phyloP scores from a whole-genome alignment of 2,797 vertebrate genomes.

The Sphenodon punctatus region DNA sequence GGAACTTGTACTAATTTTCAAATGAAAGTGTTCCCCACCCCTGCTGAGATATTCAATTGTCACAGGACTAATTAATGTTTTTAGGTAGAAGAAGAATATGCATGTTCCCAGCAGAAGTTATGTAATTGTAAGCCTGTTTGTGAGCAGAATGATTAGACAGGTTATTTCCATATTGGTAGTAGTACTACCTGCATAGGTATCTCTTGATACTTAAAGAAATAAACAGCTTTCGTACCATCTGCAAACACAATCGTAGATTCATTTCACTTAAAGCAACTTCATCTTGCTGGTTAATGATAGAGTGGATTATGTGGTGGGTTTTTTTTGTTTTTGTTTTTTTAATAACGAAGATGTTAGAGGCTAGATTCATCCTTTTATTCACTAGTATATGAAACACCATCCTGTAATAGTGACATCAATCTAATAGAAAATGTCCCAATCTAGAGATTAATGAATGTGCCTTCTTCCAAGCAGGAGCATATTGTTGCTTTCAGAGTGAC shows the following conservation, averaged over 20 bases:
- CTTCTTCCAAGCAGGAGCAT: background rate
- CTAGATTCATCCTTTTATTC: background rate
- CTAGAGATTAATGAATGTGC: background rate
- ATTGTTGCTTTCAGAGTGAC: background rate
- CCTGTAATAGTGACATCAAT: conserved; percentile 3
- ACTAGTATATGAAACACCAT: background rate
- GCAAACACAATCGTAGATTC: background rate
- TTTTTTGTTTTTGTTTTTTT: too few relatives aligned
- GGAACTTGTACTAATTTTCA: too few relatives aligned
- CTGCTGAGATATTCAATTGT: too few relatives aligned
- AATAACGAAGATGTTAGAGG: background rate
- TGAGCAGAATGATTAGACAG: background rate
- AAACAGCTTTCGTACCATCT: background rate
- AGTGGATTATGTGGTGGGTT: background rate
- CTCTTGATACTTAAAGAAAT: background rate
- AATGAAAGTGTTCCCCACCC: too few relatives aligned
- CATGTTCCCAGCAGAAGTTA: background rate
- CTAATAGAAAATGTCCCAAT: background rate
- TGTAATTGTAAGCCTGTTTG: background rate
- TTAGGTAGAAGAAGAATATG: background rate
- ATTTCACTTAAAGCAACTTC: background rate
- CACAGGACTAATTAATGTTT: background rate
- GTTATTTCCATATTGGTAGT: background rate
- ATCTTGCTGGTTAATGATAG: background rate
- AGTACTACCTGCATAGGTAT: background rate